Evolutionary conservation across 1,140 invertebrate species (phyloP).

Genomic region (Zaprionus gabonicus): DNA sequence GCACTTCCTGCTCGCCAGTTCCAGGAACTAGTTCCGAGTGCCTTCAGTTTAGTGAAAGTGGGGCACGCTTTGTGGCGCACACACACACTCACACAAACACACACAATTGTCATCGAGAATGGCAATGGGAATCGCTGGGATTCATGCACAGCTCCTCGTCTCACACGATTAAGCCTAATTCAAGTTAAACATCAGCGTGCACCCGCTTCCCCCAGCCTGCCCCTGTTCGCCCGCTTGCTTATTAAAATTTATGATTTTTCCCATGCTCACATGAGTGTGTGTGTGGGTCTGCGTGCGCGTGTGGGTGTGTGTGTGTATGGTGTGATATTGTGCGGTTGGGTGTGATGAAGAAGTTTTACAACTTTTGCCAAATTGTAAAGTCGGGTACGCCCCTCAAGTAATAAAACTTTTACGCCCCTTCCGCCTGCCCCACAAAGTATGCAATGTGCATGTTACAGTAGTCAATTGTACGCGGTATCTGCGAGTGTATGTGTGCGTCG

Average conservation of each 20-base stretch:
- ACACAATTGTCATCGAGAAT: constrained; percentile 16
- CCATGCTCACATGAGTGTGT: constrained; percentile 3
- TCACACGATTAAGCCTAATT: constrained; percentile 61
- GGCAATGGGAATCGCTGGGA: background rate
- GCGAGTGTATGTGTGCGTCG: constrained; percentile 34
- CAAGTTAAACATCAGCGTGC: constrained; percentile 34
- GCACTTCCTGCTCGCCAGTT: background rate
- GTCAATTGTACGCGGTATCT: constrained; percentile 50
- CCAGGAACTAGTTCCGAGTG: constrained; percentile 2
- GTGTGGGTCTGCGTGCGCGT: background rate
- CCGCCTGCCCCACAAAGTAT: constrained; percentile 46
- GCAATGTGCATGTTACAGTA: constrained; percentile 71
- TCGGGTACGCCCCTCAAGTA: constrained; percentile 48
- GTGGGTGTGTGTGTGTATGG: constrained; percentile 21
- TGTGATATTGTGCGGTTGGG: constrained; percentile 20
- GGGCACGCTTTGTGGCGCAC: background rate
- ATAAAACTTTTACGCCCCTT: constrained; percentile 72
- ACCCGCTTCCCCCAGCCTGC: too few relatives aligned
- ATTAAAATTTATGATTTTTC: constrained; percentile 73
- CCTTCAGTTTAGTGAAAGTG: background rate
- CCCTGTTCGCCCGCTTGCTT: constrained; percentile 36
- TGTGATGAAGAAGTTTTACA: constrained; percentile 61
- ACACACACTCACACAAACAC: too few relatives aligned
- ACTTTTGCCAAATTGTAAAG: constrained; percentile 74
- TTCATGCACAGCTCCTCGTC: constrained; percentile 8